phyloP scores from a whole-genome alignment of 2,797 vertebrate genomes.

The Etheostoma nigrum region DNA sequence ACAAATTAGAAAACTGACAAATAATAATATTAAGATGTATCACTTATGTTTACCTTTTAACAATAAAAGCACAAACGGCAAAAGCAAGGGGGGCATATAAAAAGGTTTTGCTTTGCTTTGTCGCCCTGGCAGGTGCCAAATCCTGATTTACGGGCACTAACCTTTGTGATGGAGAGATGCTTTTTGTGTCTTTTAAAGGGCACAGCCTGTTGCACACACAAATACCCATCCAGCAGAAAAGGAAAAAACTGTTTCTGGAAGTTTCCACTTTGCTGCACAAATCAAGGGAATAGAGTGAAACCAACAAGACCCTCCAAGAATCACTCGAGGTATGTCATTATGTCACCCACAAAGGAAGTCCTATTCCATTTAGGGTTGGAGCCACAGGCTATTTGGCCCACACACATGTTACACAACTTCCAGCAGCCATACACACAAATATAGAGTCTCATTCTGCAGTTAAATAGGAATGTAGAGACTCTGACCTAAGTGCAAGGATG shows the following conservation, averaged over 20 bases:
- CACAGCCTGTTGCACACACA: constrained; percentile 38
- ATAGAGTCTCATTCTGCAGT: constrained; percentile 61
- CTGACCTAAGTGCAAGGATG: constrained; percentile 56
- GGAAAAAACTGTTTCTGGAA: constrained; percentile 45
- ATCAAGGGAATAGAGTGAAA: constrained; percentile 58
- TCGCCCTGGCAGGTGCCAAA: constrained; percentile 45
- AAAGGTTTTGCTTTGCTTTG: constrained; percentile 53
- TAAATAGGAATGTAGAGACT: constrained; percentile 44
- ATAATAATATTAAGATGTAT: not conserved
- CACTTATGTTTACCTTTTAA: not conserved
- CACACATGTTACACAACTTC: constrained; percentile 67
- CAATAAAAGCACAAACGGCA: not conserved
- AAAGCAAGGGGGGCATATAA: constrained; percentile 5
- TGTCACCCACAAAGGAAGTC: constrained; percentile 77
- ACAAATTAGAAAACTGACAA: not conserved
- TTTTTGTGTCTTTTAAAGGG: constrained; percentile 48
- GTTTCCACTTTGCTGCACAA: constrained; percentile 60
- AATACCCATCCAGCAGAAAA: constrained; percentile 48
- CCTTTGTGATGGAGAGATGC: constrained; percentile 44
- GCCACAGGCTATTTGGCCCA: constrained; percentile 72
- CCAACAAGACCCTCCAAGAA: constrained; percentile 74
- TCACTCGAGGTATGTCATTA: constrained; percentile 78
- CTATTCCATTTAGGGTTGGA: constrained; percentile 76
- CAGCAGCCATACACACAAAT: constrained; percentile 61
- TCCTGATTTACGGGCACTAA: constrained; percentile 41